A percentile compares a stretch with the other conserved stretches of the same genome.
These are phyloP conservation scores for Lethrus apterus DNA, from an alignment of 1,140 invertebrate species.

Conservation along the genomic window DNA sequence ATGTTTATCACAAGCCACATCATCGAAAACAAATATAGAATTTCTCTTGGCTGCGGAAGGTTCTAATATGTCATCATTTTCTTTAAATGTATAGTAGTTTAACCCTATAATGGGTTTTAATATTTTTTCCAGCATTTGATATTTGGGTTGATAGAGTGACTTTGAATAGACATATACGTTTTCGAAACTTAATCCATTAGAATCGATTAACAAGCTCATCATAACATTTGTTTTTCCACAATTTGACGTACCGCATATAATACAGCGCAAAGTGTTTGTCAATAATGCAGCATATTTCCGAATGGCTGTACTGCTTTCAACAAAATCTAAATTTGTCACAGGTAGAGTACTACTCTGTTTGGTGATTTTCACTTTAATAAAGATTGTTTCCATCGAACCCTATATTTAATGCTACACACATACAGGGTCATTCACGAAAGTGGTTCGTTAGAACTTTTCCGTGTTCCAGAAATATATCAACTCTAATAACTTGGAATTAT, in stretches of 20 bases:
- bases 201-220: conserved; percentile 22
- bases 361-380: too few relatives aligned
- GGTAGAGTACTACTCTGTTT: too few relatives aligned
- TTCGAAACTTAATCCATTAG: conserved; percentile 35
- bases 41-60: conserved; percentile 14
- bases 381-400: too few relatives aligned
- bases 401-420: too few relatives aligned
- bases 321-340: too few relatives aligned
- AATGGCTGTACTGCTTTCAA: too few relatives aligned
- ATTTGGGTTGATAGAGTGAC: conserved; percentile 4
- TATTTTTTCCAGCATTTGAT: background rate
- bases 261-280: conserved; percentile 21
- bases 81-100: background rate
- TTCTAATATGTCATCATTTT: background rate
- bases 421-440: too few relatives aligned
- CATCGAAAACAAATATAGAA: conserved; percentile 37
- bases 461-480: too few relatives aligned
- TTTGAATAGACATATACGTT: conserved; percentile 21
- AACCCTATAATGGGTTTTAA: background rate
- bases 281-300: conserved; percentile 17
- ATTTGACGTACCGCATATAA: conserved; percentile 23
- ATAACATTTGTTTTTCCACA: conserved; percentile 30
- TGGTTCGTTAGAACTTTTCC: too few relatives aligned
- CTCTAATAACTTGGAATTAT: too few relatives aligned
- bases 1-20: conserved; percentile 36